Evolutionary conservation across 2,113 vertebrate genomes (phyloP).

Genomic region (Indicator indicator): DNA sequence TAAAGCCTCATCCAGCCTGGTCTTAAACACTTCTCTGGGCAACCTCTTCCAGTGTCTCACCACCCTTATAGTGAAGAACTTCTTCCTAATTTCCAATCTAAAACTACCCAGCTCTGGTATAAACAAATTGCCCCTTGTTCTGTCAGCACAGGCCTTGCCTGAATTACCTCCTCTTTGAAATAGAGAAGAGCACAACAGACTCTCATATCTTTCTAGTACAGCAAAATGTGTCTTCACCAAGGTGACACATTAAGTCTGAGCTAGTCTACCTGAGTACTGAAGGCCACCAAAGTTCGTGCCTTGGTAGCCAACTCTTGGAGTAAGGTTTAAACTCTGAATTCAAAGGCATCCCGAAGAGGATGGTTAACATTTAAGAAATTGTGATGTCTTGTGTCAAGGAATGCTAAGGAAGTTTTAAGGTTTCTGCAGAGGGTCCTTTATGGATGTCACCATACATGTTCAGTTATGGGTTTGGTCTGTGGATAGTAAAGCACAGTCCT

Average conservation of each 20-base stretch:
- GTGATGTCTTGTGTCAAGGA: background rate
- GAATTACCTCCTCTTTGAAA: background rate
- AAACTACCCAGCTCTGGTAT: no score
- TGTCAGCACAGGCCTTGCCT: background rate
- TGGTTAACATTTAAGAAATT: background rate
- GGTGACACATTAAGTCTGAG: background rate
- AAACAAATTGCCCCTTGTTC: no score
- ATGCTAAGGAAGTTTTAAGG: background rate
- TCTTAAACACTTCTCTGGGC: no score
- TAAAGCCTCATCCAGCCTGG: no score
- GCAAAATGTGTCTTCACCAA: background rate
- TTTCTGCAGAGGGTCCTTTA: background rate
- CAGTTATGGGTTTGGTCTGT: background rate
- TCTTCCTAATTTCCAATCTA: no score
- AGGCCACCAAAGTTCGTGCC: background rate
- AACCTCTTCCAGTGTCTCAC: no score
- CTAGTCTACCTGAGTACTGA: background rate
- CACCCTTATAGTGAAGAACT: no score
- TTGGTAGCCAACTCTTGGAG: background rate
- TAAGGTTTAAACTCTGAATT: background rate
- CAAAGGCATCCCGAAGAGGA: background rate
- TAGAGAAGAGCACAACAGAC: background rate
- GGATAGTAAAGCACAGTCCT: background rate
- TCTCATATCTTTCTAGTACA: background rate
- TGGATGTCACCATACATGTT: rapidly evolving